Evolutionary conservation across 2,797 vertebrate species (phyloP).

Genomic region (Muscicapa comitata): DNA sequence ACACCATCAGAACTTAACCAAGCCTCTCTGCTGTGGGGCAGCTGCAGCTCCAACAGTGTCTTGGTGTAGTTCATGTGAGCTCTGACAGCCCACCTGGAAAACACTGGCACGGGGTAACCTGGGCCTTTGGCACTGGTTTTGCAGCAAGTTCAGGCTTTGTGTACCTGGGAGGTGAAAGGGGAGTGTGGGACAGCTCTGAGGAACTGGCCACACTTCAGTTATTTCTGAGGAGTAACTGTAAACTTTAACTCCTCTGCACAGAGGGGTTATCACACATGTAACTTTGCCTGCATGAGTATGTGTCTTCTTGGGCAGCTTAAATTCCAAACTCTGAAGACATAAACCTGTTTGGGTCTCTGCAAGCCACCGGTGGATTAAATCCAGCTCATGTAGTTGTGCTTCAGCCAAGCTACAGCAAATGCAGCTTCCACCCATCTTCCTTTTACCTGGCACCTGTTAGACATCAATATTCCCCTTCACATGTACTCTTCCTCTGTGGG

Average conservation of each 20-base stretch:
- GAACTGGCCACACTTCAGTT: not conserved
- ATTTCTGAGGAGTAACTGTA: not conserved
- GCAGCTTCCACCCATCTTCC: not conserved
- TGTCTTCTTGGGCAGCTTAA: not conserved
- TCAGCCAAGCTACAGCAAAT: not conserved
- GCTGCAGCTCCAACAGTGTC: fast-evolving
- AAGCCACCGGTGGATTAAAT: not conserved
- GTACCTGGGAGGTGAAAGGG: not conserved
- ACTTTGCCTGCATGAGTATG: not conserved
- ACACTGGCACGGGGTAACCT: fast-evolving
- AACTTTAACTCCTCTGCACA: not conserved
- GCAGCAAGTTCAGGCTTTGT: not conserved
- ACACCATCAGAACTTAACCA: not conserved
- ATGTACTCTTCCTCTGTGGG: not conserved
- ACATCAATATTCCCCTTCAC: not conserved
- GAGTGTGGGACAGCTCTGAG: not conserved
- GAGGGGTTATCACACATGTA: not conserved
- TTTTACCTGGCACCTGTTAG: not conserved
- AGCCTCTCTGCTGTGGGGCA: not conserved
- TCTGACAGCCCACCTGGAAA: not conserved
- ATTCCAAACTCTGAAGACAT: not conserved
- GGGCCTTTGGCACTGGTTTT: not conserved
- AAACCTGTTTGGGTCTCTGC: not conserved
- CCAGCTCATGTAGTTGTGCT: not conserved
- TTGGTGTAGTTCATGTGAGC: not conserved